Percentiles rank a stretch among this genome's conserved stretches.
phyloP scores from a whole-genome alignment of 37 sponge, comb jelly and placozoan genomes.

The Petrosia ficiformis region DNA sequence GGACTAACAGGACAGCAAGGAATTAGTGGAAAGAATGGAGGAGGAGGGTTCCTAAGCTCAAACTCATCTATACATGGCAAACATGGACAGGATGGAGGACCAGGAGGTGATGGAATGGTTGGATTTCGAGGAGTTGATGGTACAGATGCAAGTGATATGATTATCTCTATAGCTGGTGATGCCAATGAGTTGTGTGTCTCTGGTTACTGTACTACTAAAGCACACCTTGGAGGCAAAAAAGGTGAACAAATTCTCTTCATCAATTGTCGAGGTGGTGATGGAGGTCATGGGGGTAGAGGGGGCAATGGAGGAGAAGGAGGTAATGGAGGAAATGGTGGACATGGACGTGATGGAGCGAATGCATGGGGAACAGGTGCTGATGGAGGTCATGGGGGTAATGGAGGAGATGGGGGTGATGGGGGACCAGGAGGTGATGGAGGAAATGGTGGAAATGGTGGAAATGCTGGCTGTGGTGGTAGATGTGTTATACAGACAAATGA shows the following conservation, averaged over 20 bases:
- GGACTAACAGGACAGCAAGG: slow-evolving; percentile 29
- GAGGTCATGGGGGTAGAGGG: slow-evolving; percentile 78
- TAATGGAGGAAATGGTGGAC: no score
- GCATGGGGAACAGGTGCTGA: slow-evolving; percentile 52
- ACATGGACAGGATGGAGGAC: slow-evolving; percentile 41
- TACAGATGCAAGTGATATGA: slow-evolving; percentile 75
- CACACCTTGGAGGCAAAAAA: slow-evolving; percentile 55
- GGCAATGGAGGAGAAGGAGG: slow-evolving; percentile 79
- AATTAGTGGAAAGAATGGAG: slow-evolving; percentile 38
- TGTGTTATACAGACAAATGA: slow-evolving; percentile 12
- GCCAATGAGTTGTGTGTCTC: slow-evolving; percentile 40
- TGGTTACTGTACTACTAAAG: slow-evolving; percentile 35
- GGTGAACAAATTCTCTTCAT: slow-evolving; percentile 66
- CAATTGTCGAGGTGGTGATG: no score
- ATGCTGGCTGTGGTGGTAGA: slow-evolving; percentile 54
- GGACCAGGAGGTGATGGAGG: slow-evolving; percentile 68
- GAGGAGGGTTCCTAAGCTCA: no score
- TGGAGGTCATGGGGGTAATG: slow-evolving; percentile 79
- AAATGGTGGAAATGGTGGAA: slow-evolving; percentile 67
- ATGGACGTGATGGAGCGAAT: slow-evolving; percentile 49
- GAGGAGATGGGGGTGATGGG: slow-evolving; percentile 75
- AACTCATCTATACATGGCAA: slow-evolving; percentile 22
- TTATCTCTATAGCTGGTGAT: slow-evolving; percentile 49
- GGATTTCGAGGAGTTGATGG: slow-evolving; percentile 53
- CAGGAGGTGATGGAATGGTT: slow-evolving; percentile 51